Conservation (phyloP, 2,888 invertebrate genomes). For the Drosophila multiciliata region DNA sequence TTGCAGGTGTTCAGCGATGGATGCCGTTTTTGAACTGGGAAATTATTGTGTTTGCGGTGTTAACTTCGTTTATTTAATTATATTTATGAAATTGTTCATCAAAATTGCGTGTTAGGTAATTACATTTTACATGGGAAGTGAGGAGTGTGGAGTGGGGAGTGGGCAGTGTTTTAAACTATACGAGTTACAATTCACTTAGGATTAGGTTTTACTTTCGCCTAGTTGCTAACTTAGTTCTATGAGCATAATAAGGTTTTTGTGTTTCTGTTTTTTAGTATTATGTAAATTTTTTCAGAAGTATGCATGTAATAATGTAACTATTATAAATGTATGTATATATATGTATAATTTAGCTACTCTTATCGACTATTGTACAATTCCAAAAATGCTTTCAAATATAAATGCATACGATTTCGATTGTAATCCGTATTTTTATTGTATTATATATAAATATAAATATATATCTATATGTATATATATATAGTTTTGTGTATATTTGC, state of each 20-base stretch:
- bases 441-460: slow-evolving; percentile 16
- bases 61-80: slow-evolving; percentile 76
- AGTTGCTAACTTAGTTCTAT: slow-evolving; percentile 56
- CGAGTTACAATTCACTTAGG: slow-evolving; percentile 56
- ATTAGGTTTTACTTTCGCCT: slow-evolving; percentile 39
- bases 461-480: neutral
- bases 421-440: slow-evolving; percentile 46
- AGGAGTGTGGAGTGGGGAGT: neutral
- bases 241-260: slow-evolving; percentile 34
- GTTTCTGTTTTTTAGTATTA: neutral
- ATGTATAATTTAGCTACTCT: slow-evolving; percentile 72
- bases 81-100: slow-evolving; percentile 68
- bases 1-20: slow-evolving; percentile 61
- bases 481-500: neutral
- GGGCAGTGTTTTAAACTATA: slow-evolving; percentile 34
- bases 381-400: slow-evolving; percentile 76
- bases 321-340: slow-evolving; percentile 25
- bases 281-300: neutral
- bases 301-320: slow-evolving; percentile 24
- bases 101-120: slow-evolving; percentile 72
- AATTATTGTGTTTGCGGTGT: slow-evolving; percentile 63
- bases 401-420: slow-evolving; percentile 73
- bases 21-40: neutral
- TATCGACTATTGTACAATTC: slow-evolving; percentile 72
- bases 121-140: slow-evolving; percentile 67